Conservation (phyloP, 1,140 invertebrate genomes). For the Macrobrachium nipponense region DNA sequence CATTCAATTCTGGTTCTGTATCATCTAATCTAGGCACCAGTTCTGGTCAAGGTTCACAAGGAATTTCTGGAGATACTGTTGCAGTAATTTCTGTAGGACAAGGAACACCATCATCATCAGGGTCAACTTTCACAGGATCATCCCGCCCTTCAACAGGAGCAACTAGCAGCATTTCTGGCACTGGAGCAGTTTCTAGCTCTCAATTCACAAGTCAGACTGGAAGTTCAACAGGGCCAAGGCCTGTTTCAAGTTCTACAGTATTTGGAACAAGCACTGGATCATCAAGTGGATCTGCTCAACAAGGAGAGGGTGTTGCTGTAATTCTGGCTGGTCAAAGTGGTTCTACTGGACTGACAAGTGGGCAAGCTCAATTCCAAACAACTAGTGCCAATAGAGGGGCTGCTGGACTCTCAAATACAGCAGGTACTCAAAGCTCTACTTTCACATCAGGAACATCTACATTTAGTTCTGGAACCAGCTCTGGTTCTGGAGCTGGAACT, state of each 20-base stretch:
- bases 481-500: neutral
- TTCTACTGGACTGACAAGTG: neutral
- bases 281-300: constrained; percentile 3
- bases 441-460: neutral
- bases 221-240: neutral
- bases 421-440: neutral
- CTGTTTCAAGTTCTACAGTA: neutral
- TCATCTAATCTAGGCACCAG: no score
- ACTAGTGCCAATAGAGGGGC: no score
- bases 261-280: neutral
- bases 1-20: no score
- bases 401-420: neutral
- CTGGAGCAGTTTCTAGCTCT: neutral
- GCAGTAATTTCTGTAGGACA: no score
- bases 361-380: constrained; percentile 2
- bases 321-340: constrained; percentile 19
- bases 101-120: no score
- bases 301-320: constrained; percentile 5
- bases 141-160: neutral
- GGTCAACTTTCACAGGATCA: no score
- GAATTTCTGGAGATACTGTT: no score
- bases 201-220: constrained; percentile 3
- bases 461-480: neutral
- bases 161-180: neutral
- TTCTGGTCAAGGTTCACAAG: no score